A percentile compares a stretch with the other conserved stretches of the same genome.
These are phyloP conservation scores for Spodoptera frugiperda DNA, from an alignment of 1,140 invertebrate species.

Conservation along the genomic window DNA sequence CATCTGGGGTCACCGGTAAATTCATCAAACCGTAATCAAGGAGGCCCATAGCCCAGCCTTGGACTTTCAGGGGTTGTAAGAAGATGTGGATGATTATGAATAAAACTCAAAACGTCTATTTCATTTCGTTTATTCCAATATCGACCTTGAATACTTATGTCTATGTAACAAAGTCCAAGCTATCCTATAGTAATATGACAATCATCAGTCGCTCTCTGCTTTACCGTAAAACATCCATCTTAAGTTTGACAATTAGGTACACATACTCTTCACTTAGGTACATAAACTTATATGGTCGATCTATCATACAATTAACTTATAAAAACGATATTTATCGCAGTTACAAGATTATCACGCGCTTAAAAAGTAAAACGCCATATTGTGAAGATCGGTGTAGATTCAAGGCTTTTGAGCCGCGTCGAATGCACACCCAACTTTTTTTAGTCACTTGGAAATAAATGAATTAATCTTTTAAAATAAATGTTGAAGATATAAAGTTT, in stretches of 20 bases:
- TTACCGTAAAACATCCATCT: slow-evolving; percentile 29
- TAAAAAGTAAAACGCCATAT: slow-evolving; percentile 7
- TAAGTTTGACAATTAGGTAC: slow-evolving; percentile 45
- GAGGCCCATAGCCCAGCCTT: too few relatives aligned
- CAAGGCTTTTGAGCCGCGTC: neutral
- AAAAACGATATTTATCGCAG: slow-evolving; percentile 32
- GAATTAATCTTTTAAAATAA: neutral
- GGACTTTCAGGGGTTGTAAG: too few relatives aligned
- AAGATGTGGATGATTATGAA: slow-evolving; percentile 35
- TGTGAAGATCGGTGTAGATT: slow-evolving; percentile 4
- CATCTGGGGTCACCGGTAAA: too few relatives aligned
- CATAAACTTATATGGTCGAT: slow-evolving; percentile 39
- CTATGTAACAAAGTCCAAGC: slow-evolving; percentile 74
- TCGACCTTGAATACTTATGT: slow-evolving; percentile 82
- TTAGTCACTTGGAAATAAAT: slow-evolving; percentile 10
- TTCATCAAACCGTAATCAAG: too few relatives aligned
- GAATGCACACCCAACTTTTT: neutral
- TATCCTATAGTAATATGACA: slow-evolving; percentile 70
- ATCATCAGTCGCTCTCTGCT: slow-evolving; percentile 75
- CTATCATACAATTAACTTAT: slow-evolving; percentile 36
- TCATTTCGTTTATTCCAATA: slow-evolving; percentile 81
- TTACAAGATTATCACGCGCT: slow-evolving; percentile 15
- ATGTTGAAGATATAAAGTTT: neutral
- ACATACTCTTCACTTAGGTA: slow-evolving; percentile 41
- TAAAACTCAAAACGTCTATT: slow-evolving; percentile 65